These are phyloP conservation scores for Neosilurus mollespiculum DNA, from an alignment of 2,797 vertebrate species.

Conservation along the genomic window DNA sequence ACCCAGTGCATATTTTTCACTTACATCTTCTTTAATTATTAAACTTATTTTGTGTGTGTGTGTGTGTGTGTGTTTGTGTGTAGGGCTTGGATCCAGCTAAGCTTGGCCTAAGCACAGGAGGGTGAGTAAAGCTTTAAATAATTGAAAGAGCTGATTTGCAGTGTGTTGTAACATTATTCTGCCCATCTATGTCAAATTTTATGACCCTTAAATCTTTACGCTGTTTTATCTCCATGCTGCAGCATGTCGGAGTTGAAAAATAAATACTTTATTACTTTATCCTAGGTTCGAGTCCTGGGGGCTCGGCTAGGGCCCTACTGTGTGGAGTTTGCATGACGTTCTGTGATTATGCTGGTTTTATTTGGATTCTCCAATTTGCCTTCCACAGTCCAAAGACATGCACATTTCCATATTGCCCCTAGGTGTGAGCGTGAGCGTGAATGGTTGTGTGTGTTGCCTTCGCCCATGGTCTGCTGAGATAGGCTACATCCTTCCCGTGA, in stretches of 20 bases:
- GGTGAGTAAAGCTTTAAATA: constrained; percentile 77
- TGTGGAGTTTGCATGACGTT: no score
- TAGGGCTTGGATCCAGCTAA: constrained; percentile 88
- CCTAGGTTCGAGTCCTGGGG: no score
- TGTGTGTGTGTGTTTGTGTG: constrained; percentile 55
- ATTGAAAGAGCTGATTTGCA: neutral
- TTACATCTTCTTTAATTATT: neutral
- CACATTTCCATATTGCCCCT: no score
- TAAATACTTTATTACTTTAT: neutral
- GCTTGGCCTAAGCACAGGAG: constrained; percentile 81
- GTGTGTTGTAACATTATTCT: neutral
- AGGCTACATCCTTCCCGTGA: no score
- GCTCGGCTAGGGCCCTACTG: no score
- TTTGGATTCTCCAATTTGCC: no score
- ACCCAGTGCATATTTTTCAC: neutral
- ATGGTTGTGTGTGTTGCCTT: no score
- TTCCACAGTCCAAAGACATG: no score
- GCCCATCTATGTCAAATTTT: neutral
- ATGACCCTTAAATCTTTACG: neutral
- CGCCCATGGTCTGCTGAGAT: no score
- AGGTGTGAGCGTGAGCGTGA: no score
- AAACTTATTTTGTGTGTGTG: constrained; percentile 18
- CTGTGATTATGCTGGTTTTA: no score
- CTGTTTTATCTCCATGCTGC: neutral
- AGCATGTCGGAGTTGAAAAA: neutral